phyloP scores from a whole-genome alignment of 2,888 invertebrate species.

The Carterocephalus palaemon region DNA sequence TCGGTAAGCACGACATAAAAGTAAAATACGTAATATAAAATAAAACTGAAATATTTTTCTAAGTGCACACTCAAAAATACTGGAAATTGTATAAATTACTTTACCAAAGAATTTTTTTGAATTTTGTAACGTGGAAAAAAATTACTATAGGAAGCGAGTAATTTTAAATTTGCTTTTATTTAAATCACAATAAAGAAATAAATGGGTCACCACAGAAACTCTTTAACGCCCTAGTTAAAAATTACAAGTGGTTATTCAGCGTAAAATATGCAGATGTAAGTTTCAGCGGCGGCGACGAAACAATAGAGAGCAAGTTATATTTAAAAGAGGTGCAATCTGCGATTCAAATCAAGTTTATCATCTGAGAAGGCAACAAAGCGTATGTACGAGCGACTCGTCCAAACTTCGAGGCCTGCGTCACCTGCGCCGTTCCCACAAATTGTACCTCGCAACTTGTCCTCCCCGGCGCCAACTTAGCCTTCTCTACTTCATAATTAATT shows the following conservation, averaged over 20 bases:
- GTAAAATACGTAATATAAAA: too few species aligned
- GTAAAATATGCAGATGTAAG: constrained; percentile 25
- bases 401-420: constrained; percentile 62
- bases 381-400: constrained; percentile 52
- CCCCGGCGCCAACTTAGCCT: constrained; percentile 59
- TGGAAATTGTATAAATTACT: too few species aligned
- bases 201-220: constrained; percentile 24
- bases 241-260: constrained; percentile 26
- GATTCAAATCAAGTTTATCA: constrained; percentile 76
- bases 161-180: constrained; percentile 25
- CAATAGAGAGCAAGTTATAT: constrained; percentile 29
- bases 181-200: constrained; percentile 21
- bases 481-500: constrained; percentile 76
- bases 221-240: constrained; percentile 25
- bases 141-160: constrained; percentile 19
- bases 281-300: constrained; percentile 18
- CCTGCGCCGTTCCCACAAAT: constrained; percentile 76
- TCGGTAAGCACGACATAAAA: not conserved
- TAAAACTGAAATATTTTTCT: too few species aligned
- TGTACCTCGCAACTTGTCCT: constrained; percentile 67
- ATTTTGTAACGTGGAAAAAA: constrained; percentile 13
- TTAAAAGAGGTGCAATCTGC: constrained; percentile 67
- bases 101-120: constrained; percentile 8
- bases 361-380: constrained; percentile 72
- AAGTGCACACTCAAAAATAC: too few species aligned